phyloP scores from a whole-genome alignment of 23 tunicate species.

The Trididemnum clinides region DNA sequence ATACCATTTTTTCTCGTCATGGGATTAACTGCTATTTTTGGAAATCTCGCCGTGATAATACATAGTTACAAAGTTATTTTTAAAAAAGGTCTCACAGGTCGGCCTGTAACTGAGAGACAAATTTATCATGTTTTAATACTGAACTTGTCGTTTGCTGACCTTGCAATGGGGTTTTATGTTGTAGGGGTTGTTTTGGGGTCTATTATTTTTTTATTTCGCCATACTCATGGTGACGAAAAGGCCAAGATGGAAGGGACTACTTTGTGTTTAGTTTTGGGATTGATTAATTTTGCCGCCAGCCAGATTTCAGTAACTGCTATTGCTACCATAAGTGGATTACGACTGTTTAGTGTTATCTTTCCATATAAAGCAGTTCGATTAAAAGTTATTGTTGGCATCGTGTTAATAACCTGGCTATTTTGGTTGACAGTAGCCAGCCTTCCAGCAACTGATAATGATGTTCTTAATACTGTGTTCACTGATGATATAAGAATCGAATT shows the following conservation, averaged over 20 bases:
- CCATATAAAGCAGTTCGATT: constrained; percentile 10
- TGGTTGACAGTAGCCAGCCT: background rate
- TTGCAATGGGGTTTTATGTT: constrained; percentile 23
- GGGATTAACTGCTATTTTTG: constrained; percentile 9
- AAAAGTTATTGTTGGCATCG: background rate
- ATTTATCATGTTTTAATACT: constrained; percentile 13
- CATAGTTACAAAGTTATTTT: background rate
- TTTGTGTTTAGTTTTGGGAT: background rate
- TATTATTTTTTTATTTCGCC: background rate
- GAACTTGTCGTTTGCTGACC: constrained; percentile 6
- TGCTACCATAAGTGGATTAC: background rate
- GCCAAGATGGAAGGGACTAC: background rate
- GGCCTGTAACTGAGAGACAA: background rate
- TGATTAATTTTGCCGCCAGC: constrained; percentile 20
- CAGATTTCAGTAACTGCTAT: constrained; percentile 34
- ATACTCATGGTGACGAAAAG: background rate
- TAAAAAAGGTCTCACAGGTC: background rate
- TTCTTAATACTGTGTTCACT: background rate
- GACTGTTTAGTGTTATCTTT: constrained; percentile 8
- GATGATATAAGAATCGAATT: background rate
- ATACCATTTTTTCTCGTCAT: background rate
- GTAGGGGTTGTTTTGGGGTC: background rate
- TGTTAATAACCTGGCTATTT: constrained; percentile 9
- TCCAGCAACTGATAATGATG: background rate
- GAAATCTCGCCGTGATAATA: constrained; percentile 16